Evolutionary conservation across 2,113 vertebrate genomes (phyloP).

Genomic region (Brachypodius melanocephalos): DNA sequence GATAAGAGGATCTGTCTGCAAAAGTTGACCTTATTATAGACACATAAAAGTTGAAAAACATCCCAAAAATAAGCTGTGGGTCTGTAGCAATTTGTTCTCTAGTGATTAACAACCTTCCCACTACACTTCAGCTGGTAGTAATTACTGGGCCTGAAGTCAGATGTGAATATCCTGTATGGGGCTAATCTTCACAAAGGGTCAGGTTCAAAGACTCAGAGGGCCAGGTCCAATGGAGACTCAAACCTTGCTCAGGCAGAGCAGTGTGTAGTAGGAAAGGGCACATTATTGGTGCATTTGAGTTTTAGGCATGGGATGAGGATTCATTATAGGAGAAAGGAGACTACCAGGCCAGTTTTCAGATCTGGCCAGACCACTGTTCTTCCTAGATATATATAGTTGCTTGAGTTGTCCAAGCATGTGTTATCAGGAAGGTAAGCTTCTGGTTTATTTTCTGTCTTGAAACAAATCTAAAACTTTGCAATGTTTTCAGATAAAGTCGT

Average conservation of each 20-base stretch:
- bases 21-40: neutral
- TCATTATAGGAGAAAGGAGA: neutral
- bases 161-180: neutral
- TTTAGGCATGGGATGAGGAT: neutral
- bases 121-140: neutral
- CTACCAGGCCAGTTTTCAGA: neutral
- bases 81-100: neutral
- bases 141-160: neutral
- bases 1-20: neutral
- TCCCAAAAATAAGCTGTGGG: fast-evolving
- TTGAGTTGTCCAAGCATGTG: neutral
- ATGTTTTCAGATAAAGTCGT: neutral
- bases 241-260: neutral
- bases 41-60: neutral
- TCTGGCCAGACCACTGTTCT: neutral
- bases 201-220: neutral
- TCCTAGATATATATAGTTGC: neutral
- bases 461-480: neutral
- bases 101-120: neutral
- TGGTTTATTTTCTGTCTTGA: neutral
- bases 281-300: fast-evolving
- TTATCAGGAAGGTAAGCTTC: neutral
- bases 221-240: neutral
- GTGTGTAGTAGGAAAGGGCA: neutral
- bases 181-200: neutral